Percentiles rank a stretch among this genome's conserved stretches.
Conservation (phyloP, 2,888 invertebrate species). For the Euphydryas editha region DNA sequence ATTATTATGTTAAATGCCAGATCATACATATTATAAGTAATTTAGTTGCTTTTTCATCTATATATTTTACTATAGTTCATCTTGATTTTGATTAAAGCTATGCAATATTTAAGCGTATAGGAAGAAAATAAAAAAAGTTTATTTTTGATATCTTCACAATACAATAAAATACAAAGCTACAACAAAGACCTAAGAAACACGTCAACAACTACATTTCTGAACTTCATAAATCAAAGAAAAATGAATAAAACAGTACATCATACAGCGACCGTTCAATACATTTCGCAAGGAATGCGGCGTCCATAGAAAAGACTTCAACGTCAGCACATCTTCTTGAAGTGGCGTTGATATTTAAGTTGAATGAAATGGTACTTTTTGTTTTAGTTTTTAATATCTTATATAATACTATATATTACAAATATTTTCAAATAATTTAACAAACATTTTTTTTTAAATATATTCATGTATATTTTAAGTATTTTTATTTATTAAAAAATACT, state of each 20-base stretch:
- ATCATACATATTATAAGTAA: too few relatives aligned
- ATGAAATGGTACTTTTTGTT: not conserved
- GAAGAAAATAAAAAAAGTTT: too few relatives aligned
- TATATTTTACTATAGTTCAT: too few relatives aligned
- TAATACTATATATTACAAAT: not conserved
- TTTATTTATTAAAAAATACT: too few relatives aligned
- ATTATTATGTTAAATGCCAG: too few relatives aligned
- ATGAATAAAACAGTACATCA: constrained; percentile 7
- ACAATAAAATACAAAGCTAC: not conserved
- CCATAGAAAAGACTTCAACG: constrained; percentile 39
- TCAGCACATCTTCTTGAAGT: constrained; percentile 6
- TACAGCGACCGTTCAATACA: constrained; percentile 1
- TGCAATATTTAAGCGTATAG: not conserved
- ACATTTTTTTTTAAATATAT: too few relatives aligned
- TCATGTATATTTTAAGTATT: too few relatives aligned
- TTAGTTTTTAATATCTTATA: not conserved
- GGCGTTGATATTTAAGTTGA: constrained; percentile 5
- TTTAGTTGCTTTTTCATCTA: too few relatives aligned
- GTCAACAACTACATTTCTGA: constrained; percentile 1
- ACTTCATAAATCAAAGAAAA: constrained; percentile 10
- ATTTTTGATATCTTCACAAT: not conserved
- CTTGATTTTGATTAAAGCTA: too few relatives aligned
- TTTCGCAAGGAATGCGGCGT: constrained; percentile 9
- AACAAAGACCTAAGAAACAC: not conserved
- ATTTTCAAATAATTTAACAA: too few relatives aligned